phyloP scores from a whole-genome alignment of 2,113 vertebrate species.

The Melozone crissalis region DNA sequence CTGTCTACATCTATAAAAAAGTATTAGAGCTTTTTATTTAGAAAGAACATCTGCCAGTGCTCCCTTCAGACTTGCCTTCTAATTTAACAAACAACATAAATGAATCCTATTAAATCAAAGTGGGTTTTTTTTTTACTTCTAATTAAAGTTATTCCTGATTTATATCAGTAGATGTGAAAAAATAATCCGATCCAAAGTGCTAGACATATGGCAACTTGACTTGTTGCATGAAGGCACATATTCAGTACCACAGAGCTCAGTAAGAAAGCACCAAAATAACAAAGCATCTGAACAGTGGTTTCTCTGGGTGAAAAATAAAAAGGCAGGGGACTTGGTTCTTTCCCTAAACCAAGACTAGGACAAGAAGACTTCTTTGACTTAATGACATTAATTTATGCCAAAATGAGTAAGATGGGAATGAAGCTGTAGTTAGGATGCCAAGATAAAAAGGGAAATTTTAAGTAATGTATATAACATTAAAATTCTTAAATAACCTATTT shows the following conservation, averaged over 20 bases:
- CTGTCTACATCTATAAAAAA: neutral
- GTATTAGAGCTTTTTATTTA: neutral
- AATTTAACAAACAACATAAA: neutral
- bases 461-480: neutral
- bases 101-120: neutral
- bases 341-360: neutral
- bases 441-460: neutral
- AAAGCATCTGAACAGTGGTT: neutral
- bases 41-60: neutral
- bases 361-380: neutral
- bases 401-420: neutral
- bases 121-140: neutral
- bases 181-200: neutral
- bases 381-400: neutral
- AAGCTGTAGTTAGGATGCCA: neutral
- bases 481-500: neutral
- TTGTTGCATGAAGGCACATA: neutral
- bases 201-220: neutral
- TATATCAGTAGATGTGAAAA: neutral
- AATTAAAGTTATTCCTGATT: conserved; percentile 13
- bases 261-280: neutral
- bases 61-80: neutral
- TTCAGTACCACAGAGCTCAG: neutral
- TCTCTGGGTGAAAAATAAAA: neutral
- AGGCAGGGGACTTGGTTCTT: neutral